Base-by-base conservation (phyloP, 37 sponge, comb jelly and placozoan genomes). In the Crambe crambe region DNA sequence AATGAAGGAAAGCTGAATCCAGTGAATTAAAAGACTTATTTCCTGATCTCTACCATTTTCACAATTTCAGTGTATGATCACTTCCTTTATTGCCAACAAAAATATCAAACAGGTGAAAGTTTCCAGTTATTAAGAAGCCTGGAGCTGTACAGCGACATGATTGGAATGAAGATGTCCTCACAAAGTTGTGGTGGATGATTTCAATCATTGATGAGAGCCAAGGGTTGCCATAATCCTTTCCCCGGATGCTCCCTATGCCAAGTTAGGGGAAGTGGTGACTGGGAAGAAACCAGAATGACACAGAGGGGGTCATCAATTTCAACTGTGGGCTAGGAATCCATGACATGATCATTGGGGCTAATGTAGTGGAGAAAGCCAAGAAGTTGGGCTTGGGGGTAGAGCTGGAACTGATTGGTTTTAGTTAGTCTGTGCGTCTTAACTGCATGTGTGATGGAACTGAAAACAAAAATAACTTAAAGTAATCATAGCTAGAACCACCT, bases 251-350 rank as follows among this genome's bases (percentile, higher is more conserved):
- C 65, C 83, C 23, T 27, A 63, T 42, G 83, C 74, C 12, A 74
- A 82, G 66, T 31, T 73, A 6, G 83, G 83, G 0, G 74, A 82
- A 4, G 47, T 82, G 27, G 83, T 82, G 32, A 42, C 43, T 1
- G 83, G 74, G 5, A 41, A 39, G 54, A 73, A 73, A 36, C 42
- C 65, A 36, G 20, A 73, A 37, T 25, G 36, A 60, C 36, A 39
- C 71, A 4, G 65, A 82, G 66, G 73, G 74, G 74, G 73, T 73
- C 43, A 40, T 82, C 54, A 42, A 42, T 35, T 63, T 73, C 65
- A 73, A 72, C 29, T 31, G 60, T 35, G 83, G 83, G 17, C 66
- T 82, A 17, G 83, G 66, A 8, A 72, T 82, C 34, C 66, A 82
- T 26, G 83, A 82, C 56, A 44, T 82, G 30, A 31, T 80, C 0